These are phyloP conservation scores for Polydrusus cervinus DNA, from an alignment of 2,888 invertebrate species.

Conservation along the genomic window DNA sequence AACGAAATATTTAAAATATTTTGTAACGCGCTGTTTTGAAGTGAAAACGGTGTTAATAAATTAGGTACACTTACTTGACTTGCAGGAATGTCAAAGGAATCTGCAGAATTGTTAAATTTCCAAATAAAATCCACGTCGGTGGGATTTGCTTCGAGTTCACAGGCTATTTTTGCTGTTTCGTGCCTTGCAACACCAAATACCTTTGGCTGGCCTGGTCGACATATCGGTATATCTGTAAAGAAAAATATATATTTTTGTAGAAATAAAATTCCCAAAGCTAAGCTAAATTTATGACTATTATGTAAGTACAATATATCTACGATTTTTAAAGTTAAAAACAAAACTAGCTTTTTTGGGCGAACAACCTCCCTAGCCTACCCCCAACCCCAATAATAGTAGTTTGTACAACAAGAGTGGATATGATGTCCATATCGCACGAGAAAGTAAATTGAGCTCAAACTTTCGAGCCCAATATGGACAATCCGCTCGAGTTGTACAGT, in stretches of 20 bases:
- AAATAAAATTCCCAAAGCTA: neutral
- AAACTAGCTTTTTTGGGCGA: too few species aligned
- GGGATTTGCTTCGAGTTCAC: constrained; percentile 85
- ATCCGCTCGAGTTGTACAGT: too few species aligned
- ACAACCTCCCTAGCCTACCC: too few species aligned
- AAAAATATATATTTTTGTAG: constrained; percentile 1
- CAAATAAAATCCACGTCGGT: constrained; percentile 80
- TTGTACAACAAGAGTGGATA: too few species aligned
- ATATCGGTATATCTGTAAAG: constrained; percentile 80
- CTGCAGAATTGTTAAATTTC: constrained; percentile 85
- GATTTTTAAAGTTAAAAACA: too few species aligned
- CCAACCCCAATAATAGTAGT: too few species aligned
- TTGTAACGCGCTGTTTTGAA: too few species aligned
- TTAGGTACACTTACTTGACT: constrained; percentile 62
- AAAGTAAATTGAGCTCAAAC: too few species aligned
- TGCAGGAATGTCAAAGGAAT: constrained; percentile 80
- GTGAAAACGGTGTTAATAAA: neutral
- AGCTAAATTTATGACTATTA: neutral
- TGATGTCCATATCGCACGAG: too few species aligned
- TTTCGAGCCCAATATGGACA: too few species aligned
- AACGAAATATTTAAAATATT: too few species aligned
- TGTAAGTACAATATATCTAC: too few species aligned
- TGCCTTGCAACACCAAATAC: constrained; percentile 83
- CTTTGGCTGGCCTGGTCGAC: constrained; percentile 80
- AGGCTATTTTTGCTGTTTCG: constrained; percentile 80